Base-by-base conservation (phyloP, 1,140 invertebrate species). In the Conus betulinus region DNA sequence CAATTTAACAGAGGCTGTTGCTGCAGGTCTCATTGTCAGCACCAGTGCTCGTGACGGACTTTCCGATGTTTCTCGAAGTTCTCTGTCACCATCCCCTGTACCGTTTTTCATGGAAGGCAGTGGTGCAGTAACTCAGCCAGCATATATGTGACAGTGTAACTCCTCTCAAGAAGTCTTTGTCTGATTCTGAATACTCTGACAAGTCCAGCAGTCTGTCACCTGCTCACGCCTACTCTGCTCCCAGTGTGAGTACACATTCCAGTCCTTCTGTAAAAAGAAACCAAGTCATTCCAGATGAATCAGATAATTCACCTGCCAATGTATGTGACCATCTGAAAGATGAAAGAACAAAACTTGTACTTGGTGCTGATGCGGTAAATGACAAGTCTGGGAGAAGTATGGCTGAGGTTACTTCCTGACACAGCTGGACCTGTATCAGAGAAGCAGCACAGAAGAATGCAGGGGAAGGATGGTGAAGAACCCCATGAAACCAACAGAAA, bases 1-100 rank as follows among this genome's bases (percentile, higher is more conserved):
- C 71, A 91, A 91, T 88, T 93, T 99, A 89, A 95, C 98, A 83
- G 97, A 99, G 95, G 97, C 98, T 11, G 97, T 99, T 81, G 96
- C 97, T 20, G 96, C 96, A 51, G 98, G 98, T 20, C 97, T 97
- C 15, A 93, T 94, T 87, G 87, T 94, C 13, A 94, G 93, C 82
- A 94, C 91, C n/a, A 93, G 91, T 85, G 89, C 94, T 25, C 90
- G 93, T 79, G 93, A 93, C 87, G 93, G 94, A 27, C 83, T 94
- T 7, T 81, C 90, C 71, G 93, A 93, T 60, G 15, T 85, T 20
- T 71, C 60, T 51, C 67, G 51, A 11, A 79, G 74, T 39, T 78
- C 85, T 53, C 57, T 60, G 8, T 82, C 84, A 20, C 74, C 84
- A 39, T 87, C 86, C 63, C 71, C 87, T 71, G 51, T 87, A 20